These are phyloP conservation scores for Myotis planiceps DNA, from an alignment of 2,797 vertebrate species.

Conservation along the genomic window DNA sequence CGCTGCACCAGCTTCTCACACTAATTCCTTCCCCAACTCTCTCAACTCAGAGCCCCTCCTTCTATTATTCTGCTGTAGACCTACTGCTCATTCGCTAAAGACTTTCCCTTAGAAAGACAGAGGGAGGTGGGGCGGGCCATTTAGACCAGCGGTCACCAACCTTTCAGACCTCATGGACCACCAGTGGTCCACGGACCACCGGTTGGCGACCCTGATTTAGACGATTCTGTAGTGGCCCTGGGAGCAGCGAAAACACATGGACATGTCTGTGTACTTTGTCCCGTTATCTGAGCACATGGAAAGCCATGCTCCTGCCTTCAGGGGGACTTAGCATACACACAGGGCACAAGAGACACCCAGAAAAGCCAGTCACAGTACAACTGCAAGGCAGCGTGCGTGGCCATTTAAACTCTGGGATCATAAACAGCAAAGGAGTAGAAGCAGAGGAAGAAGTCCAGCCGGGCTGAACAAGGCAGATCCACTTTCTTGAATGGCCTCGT, in stretches of 20 bases:
- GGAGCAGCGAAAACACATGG: background rate
- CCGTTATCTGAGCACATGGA: background rate
- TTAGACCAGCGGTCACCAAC: no score
- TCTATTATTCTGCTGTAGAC: rapidly evolving
- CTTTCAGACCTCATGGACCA: no score
- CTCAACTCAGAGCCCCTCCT: background rate
- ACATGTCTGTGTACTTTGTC: background rate
- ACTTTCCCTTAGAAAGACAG: background rate
- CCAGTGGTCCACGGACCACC: no score
- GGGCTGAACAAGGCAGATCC: background rate
- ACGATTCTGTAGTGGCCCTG: background rate
- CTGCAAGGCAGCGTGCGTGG: background rate
- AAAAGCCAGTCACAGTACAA: background rate
- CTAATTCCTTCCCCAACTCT: background rate
- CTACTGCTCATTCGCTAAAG: background rate
- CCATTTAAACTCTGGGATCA: rapidly evolving
- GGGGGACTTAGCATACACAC: no score
- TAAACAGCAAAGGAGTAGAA: background rate
- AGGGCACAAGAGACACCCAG: no score
- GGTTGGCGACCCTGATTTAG: no score
- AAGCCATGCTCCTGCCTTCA: background rate
- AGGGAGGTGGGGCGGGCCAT: background rate
- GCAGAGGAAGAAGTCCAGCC: background rate
- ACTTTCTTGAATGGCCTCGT: background rate
- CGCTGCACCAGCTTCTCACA: rapidly evolving